These are phyloP conservation scores for Lates calcarifer DNA, from an alignment of 2,113 vertebrate genomes.

Conservation along the genomic window DNA sequence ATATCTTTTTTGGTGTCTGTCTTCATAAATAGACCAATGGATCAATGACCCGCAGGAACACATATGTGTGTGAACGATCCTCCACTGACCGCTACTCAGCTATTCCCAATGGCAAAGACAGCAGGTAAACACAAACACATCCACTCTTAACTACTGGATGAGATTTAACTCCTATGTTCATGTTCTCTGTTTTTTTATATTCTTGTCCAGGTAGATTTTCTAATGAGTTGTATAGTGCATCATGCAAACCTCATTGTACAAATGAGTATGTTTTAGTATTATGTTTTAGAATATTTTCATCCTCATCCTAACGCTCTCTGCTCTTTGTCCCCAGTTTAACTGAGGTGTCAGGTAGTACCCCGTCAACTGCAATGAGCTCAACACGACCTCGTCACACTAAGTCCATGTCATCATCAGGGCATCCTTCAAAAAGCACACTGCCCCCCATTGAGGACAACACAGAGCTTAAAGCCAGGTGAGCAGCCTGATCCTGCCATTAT, in stretches of 20 bases:
- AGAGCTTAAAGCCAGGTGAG: slow-evolving; percentile 93
- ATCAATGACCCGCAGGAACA: slow-evolving; percentile 97
- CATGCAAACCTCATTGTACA: neutral
- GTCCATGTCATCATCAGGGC: slow-evolving; percentile 98
- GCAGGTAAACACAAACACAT: slow-evolving; percentile 86
- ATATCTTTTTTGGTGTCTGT: neutral
- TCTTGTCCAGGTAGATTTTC: neutral
- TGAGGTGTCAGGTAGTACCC: slow-evolving; percentile 92
- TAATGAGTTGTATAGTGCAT: too few relatives aligned
- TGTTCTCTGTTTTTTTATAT: neutral
- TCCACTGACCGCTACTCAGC: slow-evolving; percentile 91
- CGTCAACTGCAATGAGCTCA: slow-evolving; percentile 85
- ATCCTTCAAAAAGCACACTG: slow-evolving; percentile 94
- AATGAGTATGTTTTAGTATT: neutral
- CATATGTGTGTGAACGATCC: slow-evolving; percentile 95
- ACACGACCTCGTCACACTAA: slow-evolving; percentile 97
- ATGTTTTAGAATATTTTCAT: slow-evolving; percentile 12
- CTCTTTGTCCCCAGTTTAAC: slow-evolving; percentile 85
- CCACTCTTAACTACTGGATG: neutral
- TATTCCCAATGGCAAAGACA: slow-evolving; percentile 97
- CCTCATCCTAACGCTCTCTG: neutral
- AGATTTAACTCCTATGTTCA: neutral
- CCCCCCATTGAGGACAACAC: slow-evolving; percentile 96
- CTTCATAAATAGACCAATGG: slow-evolving; percentile 87
- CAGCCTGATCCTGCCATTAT: neutral